Evolutionary conservation across 1,140 invertebrate genomes (phyloP), one percentile per base, ranked within the genome.

Genomic region (Caenorhabditis brenneri): DNA sequence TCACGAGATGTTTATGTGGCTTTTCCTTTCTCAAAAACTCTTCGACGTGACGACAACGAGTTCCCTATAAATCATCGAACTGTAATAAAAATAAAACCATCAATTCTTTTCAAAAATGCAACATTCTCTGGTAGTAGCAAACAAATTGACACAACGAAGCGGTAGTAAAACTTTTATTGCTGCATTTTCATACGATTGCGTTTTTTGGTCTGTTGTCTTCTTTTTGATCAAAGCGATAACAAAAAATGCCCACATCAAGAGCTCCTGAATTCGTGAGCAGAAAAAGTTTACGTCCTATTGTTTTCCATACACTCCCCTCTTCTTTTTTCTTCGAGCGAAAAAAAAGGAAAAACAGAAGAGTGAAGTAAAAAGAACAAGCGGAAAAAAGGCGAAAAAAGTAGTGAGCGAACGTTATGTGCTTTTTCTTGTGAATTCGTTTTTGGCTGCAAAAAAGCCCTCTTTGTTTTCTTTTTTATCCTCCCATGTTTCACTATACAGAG

Each of bases 1-100:
- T 96, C 87, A 98, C 94, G 5, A 98, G 92, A 92, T 98, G 96
- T 91, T 98, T 98, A 91, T 97, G 95, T 3, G 94, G 94, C 90
- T 97, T 97, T 91, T 97, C 95, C 86, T 95, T 96, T 58, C 80
- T 48, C 33, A 97, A 90, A 91, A 94, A 98, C 89, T 94, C 95
- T 92, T 96, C 97, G 58, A 99, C 94, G 87, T 96, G 95, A 65
- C 95, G 94, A 87, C 95, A 97, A 83, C 97, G 93, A 1, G 97
- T 99, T 5, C 97, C 97, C 65, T 74, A 15, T 24, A 74, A 74
- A 2, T n/a, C n/a, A n/a, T n/a, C n/a, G n/a, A n/a, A n/a, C n/a
- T n/a, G n/a, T n/a, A n/a, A n/a, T n/a, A n/a, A n/a, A n/a, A n/a
- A n/a, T n/a, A n/a, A n/a, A n/a, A n/a, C n/a, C n/a, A n/a, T n/a